Conservation (phyloP, 2,888 invertebrate species). For the Patella depressa region DNA sequence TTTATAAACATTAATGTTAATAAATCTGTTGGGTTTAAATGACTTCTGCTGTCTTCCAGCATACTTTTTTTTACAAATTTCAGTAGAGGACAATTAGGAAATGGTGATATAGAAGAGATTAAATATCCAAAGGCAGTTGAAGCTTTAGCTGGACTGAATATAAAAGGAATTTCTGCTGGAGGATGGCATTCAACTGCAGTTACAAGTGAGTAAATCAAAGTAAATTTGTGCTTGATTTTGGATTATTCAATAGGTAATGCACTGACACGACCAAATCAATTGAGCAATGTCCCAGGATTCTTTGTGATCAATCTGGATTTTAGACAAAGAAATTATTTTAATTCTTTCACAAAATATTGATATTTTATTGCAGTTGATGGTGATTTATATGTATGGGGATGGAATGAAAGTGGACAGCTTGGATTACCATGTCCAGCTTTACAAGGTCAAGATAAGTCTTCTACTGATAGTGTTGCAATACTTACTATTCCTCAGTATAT, state of each 20-base stretch:
- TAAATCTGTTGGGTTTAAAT: too few species aligned
- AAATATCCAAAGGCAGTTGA: conserved; percentile 79
- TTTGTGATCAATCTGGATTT: too few species aligned
- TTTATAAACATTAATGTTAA: conserved; percentile 7
- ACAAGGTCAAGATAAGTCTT: not conserved
- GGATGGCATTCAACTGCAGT: conserved; percentile 90
- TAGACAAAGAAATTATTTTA: not conserved
- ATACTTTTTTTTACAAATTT: conserved; percentile 41
- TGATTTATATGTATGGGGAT: conserved; percentile 92
- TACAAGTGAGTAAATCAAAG: conserved; percentile 74
- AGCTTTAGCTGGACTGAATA: conserved; percentile 82
- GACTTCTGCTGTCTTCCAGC: not conserved
- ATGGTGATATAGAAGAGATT: conserved; percentile 79
- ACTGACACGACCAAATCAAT: too few species aligned
- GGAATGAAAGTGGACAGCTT: conserved; percentile 89
- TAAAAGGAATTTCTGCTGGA: conserved; percentile 81
- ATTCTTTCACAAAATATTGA: not conserved
- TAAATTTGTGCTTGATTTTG: too few species aligned
- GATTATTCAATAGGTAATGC: too few species aligned
- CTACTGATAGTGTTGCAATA: conserved; percentile 14
- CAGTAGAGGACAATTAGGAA: conserved; percentile 90
- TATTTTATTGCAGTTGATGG: conserved; percentile 72
- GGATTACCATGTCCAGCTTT: conserved; percentile 74
- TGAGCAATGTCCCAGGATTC: too few species aligned
- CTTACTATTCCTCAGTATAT: not conserved